A percentile compares a stretch with the other conserved stretches of the same genome.
These are phyloP conservation scores for Lonchura striata DNA, from an alignment of 2,113 vertebrate genomes.

Conservation along the genomic window DNA sequence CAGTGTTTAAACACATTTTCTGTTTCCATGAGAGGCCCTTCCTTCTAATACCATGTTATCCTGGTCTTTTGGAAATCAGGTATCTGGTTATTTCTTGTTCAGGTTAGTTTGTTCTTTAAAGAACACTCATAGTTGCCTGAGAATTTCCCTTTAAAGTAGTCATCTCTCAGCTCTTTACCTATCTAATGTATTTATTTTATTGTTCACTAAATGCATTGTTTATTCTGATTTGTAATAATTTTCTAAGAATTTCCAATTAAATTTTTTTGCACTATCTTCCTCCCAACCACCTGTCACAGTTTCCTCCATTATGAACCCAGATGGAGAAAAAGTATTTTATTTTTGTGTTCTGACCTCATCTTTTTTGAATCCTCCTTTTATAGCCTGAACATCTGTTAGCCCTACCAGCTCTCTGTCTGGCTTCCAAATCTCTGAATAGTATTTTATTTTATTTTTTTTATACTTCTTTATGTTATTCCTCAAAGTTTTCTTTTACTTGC, in stretches of 20 bases:
- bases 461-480: neutral
- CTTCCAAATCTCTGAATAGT: neutral
- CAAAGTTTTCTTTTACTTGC: neutral
- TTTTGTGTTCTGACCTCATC: neutral
- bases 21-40: neutral
- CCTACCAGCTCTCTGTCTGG: neutral
- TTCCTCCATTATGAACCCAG: neutral
- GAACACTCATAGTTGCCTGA: neutral
- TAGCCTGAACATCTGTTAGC: constrained; percentile 1
- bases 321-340: neutral
- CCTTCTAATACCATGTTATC: neutral
- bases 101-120: neutral
- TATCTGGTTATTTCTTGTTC: neutral
- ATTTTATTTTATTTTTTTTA: neutral
- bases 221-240: neutral
- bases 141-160: neutral
- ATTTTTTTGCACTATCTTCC: neutral
- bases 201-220: neutral
- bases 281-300: neutral
- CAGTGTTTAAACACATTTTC: neutral
- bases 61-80: neutral
- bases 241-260: too few relatives aligned
- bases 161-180: neutral
- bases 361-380: neutral
- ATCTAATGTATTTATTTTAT: neutral